These are phyloP conservation scores for Hymenopus coronatus DNA, from an alignment of 2,888 invertebrate species.

Conservation along the genomic window DNA sequence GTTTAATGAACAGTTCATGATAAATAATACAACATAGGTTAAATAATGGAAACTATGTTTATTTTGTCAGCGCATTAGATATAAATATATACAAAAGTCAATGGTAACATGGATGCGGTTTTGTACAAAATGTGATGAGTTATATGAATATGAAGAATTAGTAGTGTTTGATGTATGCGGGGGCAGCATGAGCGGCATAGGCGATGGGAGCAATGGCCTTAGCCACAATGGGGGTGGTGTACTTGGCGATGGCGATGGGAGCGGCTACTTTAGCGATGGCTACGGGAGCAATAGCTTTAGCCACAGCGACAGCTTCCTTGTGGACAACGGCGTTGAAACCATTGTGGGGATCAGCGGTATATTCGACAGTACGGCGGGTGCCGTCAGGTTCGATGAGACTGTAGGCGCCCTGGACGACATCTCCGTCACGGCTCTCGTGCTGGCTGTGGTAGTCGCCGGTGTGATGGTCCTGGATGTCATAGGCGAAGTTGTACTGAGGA, in stretches of 20 bases:
- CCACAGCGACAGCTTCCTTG: slow-evolving; percentile 26
- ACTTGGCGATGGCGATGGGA: slow-evolving; percentile 17
- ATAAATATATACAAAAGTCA: not conserved
- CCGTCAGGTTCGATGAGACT: slow-evolving; percentile 28
- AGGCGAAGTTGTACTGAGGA: slow-evolving; percentile 34
- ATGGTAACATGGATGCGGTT: not conserved
- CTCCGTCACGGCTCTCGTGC: slow-evolving; percentile 24
- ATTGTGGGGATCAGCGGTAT: slow-evolving; percentile 27
- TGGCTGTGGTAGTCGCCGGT: slow-evolving; percentile 34
- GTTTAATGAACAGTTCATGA: no score
- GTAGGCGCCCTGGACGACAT: slow-evolving; percentile 28
- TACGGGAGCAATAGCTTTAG: slow-evolving; percentile 21
- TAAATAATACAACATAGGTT: not conserved
- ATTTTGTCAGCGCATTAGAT: not conserved
- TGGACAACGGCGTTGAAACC: slow-evolving; percentile 28
- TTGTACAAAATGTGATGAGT: not conserved
- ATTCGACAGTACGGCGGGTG: slow-evolving; percentile 29
- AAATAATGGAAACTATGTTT: not conserved
- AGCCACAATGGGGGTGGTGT: slow-evolving; percentile 21
- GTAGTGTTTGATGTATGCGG: not conserved
- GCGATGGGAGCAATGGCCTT: slow-evolving; percentile 31
- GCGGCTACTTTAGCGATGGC: not conserved
- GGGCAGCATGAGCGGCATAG: slow-evolving; percentile 37
- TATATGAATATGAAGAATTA: not conserved
- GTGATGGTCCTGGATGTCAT: slow-evolving; percentile 31